phyloP scores from a whole-genome alignment of 2,888 invertebrate genomes.

The Teleiodes luculella region DNA sequence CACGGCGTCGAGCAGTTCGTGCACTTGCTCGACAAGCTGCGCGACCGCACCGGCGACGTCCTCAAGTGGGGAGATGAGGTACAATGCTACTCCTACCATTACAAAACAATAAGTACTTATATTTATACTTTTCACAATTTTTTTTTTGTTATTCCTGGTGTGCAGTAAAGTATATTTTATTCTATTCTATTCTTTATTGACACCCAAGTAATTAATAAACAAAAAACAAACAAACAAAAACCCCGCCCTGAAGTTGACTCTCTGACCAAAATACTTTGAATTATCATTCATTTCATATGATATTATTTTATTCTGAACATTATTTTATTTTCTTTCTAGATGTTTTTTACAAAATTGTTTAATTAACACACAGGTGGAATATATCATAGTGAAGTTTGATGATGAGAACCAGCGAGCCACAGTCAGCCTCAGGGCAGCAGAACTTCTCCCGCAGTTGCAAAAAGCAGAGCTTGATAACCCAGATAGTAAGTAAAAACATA shows the following conservation, averaged over 20 bases:
- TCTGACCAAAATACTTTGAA: too few relatives aligned
- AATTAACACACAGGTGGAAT: constrained; percentile 83
- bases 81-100: too few relatives aligned
- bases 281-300: background rate
- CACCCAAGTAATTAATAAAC: too few relatives aligned
- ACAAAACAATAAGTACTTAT: too few relatives aligned
- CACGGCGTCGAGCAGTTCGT: constrained; percentile 98
- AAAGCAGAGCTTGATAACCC: constrained; percentile 89
- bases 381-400: constrained; percentile 96
- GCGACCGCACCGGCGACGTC: constrained; percentile 93
- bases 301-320: background rate
- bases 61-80: constrained; percentile 98
- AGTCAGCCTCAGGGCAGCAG: constrained; percentile 90
- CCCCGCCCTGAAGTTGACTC: too few relatives aligned
- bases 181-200: too few relatives aligned
- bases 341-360: constrained; percentile 18
- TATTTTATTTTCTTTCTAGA: background rate
- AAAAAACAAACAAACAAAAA: too few relatives aligned
- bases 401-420: constrained; percentile 89
- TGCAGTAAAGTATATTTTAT: too few relatives aligned
- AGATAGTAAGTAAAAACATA: constrained; percentile 78
- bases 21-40: constrained; percentile 91
- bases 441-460: constrained; percentile 87
- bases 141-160: too few relatives aligned
- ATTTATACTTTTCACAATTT: too few relatives aligned